Conservation (phyloP, 2,797 vertebrate species). For the Apodemus agrarius region DNA sequence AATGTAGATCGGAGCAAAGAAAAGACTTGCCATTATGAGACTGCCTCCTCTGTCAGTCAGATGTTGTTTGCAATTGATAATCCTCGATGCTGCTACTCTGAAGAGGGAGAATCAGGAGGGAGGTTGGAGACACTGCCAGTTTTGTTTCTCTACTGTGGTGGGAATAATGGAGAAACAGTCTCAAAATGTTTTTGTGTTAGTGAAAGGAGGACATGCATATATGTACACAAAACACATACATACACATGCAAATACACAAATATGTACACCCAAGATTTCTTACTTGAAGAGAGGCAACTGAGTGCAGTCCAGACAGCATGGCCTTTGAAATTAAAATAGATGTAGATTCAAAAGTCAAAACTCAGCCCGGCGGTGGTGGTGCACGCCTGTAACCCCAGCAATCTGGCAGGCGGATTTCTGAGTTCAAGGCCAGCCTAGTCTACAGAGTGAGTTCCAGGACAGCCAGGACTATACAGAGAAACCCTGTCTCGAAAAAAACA, state of each 20-base stretch:
- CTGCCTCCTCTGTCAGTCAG: background rate
- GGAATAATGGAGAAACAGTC: background rate
- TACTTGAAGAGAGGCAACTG: slow-evolving; percentile 25
- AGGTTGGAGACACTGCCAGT: background rate
- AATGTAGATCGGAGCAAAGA: slow-evolving; percentile 25
- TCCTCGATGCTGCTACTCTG: background rate
- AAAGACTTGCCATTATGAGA: background rate
- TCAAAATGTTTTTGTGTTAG: slow-evolving; percentile 2
- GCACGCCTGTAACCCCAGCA: too few species aligned
- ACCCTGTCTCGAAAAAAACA: too few species aligned
- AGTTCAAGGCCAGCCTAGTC: too few species aligned
- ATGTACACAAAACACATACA: background rate
- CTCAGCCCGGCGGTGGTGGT: too few species aligned
- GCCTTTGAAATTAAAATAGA: slow-evolving; percentile 20
- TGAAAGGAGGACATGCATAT: background rate
- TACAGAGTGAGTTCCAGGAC: too few species aligned
- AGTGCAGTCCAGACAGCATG: background rate
- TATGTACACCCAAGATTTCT: background rate
- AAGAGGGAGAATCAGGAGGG: background rate
- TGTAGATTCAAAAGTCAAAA: background rate
- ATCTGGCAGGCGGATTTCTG: too few species aligned
- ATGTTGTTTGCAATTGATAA: background rate
- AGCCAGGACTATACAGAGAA: too few species aligned
- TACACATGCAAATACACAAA: too few species aligned
- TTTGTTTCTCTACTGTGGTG: background rate